phyloP scores from a whole-genome alignment of 2,888 invertebrate species.

The Phortica magna region DNA sequence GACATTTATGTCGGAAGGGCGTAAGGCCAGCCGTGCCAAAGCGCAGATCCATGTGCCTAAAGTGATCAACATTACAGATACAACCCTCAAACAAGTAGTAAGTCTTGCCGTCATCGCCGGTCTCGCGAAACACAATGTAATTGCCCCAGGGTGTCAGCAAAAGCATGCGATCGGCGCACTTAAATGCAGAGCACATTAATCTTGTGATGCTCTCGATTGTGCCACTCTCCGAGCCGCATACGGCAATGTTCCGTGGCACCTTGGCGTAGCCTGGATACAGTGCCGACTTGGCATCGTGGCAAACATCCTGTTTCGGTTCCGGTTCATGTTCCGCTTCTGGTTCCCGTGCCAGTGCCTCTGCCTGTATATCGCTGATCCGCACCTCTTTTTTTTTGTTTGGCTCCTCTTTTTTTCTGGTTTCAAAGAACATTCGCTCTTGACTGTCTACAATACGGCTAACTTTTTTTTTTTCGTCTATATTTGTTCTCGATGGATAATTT shows the following conservation, averaged over 20 bases:
- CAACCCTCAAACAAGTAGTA: conserved; percentile 75
- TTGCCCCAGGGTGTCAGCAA: conserved; percentile 77
- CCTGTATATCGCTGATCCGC: too few species aligned
- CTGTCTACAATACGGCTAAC: too few species aligned
- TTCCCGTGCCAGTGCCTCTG: too few species aligned
- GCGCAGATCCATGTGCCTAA: conserved; percentile 73
- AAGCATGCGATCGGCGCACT: conserved; percentile 72
- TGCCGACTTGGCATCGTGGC: not conserved
- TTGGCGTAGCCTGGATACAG: conserved; percentile 65
- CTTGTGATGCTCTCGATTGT: conserved; percentile 70
- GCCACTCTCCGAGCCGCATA: conserved; percentile 76
- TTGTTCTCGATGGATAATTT: too few species aligned
- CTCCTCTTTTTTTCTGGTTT: too few species aligned
- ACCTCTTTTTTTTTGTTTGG: too few species aligned
- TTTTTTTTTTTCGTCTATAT: too few species aligned
- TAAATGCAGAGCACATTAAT: conserved; percentile 67
- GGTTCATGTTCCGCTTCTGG: too few species aligned
- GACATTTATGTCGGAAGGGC: conserved; percentile 60
- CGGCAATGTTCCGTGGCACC: conserved; percentile 64
- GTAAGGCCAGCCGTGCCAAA: conserved; percentile 74
- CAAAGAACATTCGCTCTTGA: too few species aligned
- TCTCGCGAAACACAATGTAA: conserved; percentile 68
- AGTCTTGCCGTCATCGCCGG: conserved; percentile 13
- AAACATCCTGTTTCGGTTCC: too few species aligned
- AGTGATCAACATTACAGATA: conserved; percentile 74